Conservation (phyloP, 92 coral and sea anemone species). For the Paramuricea clavata region DNA sequence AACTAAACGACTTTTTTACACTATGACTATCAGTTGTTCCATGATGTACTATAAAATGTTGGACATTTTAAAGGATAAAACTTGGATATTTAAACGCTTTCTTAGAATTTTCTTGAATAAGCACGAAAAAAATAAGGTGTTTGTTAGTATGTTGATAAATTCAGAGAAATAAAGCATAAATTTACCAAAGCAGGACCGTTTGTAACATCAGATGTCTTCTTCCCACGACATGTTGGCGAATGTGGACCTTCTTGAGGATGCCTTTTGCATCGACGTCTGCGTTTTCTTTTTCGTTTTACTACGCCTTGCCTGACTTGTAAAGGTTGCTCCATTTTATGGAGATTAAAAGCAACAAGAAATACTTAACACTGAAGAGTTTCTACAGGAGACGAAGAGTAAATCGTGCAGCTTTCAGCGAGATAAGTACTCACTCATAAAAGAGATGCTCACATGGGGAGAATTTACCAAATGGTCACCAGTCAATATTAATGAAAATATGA, state of each 20-base stretch:
- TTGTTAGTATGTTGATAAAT: not conserved
- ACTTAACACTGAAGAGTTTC: conserved; percentile 11
- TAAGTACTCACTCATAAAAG: not conserved
- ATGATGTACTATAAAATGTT: not conserved
- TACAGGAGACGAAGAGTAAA: not conserved
- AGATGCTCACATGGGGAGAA: not conserved
- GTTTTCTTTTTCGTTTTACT: conserved; percentile 23
- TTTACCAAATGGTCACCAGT: not conserved
- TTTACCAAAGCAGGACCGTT: conserved; percentile 16
- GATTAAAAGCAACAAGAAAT: not conserved
- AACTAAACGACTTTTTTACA: not conserved
- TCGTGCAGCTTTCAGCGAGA: not conserved
- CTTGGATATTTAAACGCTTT: not conserved
- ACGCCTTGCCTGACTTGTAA: not conserved
- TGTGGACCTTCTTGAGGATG: conserved; percentile 48
- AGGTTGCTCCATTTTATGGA: conserved; percentile 31
- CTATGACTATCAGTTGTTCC: not conserved
- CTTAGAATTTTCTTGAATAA: not conserved
- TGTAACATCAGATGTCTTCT: not conserved
- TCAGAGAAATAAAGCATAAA: not conserved
- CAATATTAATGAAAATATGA: not conserved
- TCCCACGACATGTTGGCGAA: conserved; percentile 42
- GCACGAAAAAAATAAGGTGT: not conserved
- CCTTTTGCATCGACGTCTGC: conserved; percentile 46
- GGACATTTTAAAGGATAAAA: not conserved